Conservation (phyloP, 2,113 vertebrate genomes). For the Nothocercus nigrocapillus region DNA sequence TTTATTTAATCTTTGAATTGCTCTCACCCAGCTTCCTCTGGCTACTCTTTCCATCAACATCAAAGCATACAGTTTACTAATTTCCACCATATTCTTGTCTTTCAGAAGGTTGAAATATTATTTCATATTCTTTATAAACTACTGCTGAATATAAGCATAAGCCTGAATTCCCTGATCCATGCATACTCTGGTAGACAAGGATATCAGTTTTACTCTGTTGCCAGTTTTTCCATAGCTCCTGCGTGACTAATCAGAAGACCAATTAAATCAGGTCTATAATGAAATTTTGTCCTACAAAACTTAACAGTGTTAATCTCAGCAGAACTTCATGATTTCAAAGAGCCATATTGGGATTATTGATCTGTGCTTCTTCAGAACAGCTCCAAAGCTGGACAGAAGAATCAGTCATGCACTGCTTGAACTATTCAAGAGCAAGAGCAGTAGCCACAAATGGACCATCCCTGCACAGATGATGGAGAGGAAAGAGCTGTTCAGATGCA, state of each 20-base stretch:
- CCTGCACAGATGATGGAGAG: background rate
- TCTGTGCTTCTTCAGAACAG: background rate
- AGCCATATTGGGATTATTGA: background rate
- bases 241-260: background rate
- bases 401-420: background rate
- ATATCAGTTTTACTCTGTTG: background rate
- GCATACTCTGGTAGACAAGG: background rate
- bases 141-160: background rate
- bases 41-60: background rate
- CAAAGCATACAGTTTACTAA: background rate
- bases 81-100: background rate
- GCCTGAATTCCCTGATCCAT: background rate
- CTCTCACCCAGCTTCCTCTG: background rate
- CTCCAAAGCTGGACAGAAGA: background rate
- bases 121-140: background rate
- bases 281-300: background rate
- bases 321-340: background rate
- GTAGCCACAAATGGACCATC: background rate
- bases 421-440: background rate
- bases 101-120: background rate
- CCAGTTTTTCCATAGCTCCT: background rate
- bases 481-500: background rate
- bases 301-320: background rate
- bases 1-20: constrained; percentile 10
- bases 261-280: background rate